phyloP scores from a whole-genome alignment of 1,140 invertebrate genomes.

The Meloidogyne floridensis region DNA sequence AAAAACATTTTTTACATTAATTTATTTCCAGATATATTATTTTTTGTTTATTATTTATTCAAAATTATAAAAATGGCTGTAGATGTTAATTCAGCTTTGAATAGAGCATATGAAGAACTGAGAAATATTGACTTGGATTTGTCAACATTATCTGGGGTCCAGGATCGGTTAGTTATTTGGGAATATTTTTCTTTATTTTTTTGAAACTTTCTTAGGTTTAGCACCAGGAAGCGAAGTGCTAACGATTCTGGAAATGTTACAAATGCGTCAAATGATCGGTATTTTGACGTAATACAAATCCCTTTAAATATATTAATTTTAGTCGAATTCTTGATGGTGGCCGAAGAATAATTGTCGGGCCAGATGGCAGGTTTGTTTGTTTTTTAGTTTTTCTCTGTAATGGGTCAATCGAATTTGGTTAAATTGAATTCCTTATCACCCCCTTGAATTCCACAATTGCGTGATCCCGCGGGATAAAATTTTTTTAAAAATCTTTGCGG shows the following conservation, averaged over 20 bases:
- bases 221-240: slow-evolving; percentile 7
- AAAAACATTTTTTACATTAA: neutral
- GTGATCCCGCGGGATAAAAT: too few relatives aligned
- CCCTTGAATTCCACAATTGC: too few relatives aligned
- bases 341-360: slow-evolving; percentile 31
- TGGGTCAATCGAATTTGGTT: too few relatives aligned
- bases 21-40: neutral
- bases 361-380: slow-evolving; percentile 23
- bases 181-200: neutral
- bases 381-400: too few relatives aligned
- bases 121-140: slow-evolving; percentile 38
- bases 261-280: slow-evolving; percentile 8
- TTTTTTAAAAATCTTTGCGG: too few relatives aligned
- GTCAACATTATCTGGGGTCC: slow-evolving; percentile 29
- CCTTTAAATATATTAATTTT: slow-evolving; percentile 13
- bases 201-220: slow-evolving; percentile 8
- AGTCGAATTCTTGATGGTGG: slow-evolving; percentile 38
- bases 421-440: too few relatives aligned
- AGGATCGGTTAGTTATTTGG: slow-evolving; percentile 10
- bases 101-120: slow-evolving; percentile 39
- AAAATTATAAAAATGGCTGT: slow-evolving; percentile 29
- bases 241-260: slow-evolving; percentile 11
- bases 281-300: slow-evolving; percentile 16
- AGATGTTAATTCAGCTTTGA: slow-evolving; percentile 35
- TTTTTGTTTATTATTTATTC: neutral